A percentile compares a stretch with the other conserved stretches of the same genome.
These are phyloP conservation scores for Acleris holmiana DNA, from an alignment of 2,888 invertebrate species.

Conservation along the genomic window DNA sequence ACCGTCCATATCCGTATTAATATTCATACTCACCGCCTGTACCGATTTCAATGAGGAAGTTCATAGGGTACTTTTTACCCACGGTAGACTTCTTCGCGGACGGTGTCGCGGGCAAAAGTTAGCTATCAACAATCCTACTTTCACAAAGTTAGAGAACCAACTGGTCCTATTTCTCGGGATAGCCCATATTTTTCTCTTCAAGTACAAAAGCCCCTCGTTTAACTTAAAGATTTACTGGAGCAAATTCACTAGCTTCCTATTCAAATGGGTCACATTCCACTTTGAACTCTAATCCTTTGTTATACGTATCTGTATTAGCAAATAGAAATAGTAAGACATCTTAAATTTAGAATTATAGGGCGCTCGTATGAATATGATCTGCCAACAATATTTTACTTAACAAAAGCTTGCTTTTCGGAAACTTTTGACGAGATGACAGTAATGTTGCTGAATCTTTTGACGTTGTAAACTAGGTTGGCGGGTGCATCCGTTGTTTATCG, in stretches of 20 bases:
- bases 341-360: conserved; percentile 33
- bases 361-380: conserved; percentile 31
- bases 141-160: neutral
- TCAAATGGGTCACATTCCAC: neutral
- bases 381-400: conserved; percentile 23
- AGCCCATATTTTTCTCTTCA: conserved; percentile 21
- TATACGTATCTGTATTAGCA: conserved; percentile 2
- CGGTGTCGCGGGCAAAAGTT: no score
- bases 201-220: conserved; percentile 51
- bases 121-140: neutral
- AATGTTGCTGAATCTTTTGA: conserved; percentile 39
- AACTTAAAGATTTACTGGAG: conserved; percentile 58
- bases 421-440: conserved; percentile 53
- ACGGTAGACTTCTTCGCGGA: no score
- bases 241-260: conserved; percentile 40
- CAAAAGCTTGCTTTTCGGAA: conserved; percentile 38
- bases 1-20: no score
- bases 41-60: no score
- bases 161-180: conserved; percentile 6
- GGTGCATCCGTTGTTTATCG: conserved; percentile 23
- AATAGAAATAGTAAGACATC: conserved; percentile 7
- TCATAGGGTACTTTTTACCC: no score
- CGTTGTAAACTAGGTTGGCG: conserved; percentile 18
- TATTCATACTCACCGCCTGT: no score
- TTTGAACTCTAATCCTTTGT: conserved; percentile 1